Evolutionary conservation across 2,113 vertebrate species (phyloP).

Genomic region (Campylorhamphus procurvoides): DNA sequence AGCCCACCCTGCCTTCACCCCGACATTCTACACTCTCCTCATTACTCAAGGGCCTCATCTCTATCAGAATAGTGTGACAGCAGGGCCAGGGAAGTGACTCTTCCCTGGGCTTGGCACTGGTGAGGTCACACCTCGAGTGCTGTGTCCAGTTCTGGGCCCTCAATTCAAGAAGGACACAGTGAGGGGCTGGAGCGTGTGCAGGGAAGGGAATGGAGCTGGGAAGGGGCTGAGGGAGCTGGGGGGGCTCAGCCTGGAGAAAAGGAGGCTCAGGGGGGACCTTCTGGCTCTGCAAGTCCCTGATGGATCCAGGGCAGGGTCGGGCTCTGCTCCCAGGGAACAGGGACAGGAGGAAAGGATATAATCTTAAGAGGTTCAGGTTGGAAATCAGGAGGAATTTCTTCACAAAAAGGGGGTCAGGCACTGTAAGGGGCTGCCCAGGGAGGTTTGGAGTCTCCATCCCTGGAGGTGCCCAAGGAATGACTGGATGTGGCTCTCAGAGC

Average conservation of each 20-base stretch:
- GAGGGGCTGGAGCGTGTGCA: neutral
- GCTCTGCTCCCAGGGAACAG: neutral
- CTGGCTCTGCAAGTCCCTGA: neutral
- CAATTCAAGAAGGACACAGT: neutral
- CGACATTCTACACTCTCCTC: accelerated
- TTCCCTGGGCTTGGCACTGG: neutral
- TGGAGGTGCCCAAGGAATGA: neutral
- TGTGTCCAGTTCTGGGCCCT: neutral
- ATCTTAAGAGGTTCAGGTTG: neutral
- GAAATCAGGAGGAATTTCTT: neutral
- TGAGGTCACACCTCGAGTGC: neutral
- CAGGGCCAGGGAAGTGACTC: neutral
- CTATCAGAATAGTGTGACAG: neutral
- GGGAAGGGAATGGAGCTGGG: neutral
- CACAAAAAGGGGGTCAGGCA: neutral
- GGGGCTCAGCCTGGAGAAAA: neutral
- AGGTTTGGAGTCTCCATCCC: neutral
- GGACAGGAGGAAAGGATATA: neutral
- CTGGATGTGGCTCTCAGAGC: neutral
- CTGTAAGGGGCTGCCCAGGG: neutral
- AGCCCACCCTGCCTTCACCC: neutral
- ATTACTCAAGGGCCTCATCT: neutral
- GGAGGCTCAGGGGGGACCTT: neutral
- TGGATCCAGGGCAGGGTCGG: neutral
- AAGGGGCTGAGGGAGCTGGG: neutral